A percentile compares a stretch with the other conserved stretches of the same genome.
These are phyloP conservation scores for Entomyzon cyanotis DNA, from an alignment of 2,113 vertebrate species.

Conservation along the genomic window DNA sequence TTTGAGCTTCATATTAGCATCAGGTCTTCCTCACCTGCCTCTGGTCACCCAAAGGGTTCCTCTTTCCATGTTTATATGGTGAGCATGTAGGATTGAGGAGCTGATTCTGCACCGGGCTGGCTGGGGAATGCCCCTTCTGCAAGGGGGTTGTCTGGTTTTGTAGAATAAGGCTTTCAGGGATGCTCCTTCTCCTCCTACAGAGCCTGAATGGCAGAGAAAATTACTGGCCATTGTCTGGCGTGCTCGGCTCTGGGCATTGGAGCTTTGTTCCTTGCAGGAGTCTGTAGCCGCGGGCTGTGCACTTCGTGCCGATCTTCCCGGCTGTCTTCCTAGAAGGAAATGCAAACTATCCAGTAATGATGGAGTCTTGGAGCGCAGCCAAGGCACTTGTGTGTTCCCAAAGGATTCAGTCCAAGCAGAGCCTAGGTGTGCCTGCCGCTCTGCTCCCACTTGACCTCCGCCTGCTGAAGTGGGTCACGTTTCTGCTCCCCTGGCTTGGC, in stretches of 20 bases:
- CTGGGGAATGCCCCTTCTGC: background rate
- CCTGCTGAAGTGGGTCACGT: background rate
- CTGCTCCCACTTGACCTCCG: slow-evolving; percentile 6
- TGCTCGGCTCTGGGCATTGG: rapidly evolving
- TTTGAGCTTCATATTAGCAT: background rate
- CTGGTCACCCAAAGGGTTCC: background rate
- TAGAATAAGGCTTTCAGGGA: background rate
- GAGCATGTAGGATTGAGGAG: background rate
- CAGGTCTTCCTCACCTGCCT: background rate
- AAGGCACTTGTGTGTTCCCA: background rate
- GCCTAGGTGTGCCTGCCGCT: background rate
- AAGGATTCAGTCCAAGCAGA: background rate
- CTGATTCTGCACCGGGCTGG: background rate
- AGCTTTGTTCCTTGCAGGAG: slow-evolving; percentile 48
- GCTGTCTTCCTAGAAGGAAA: slow-evolving; percentile 59
- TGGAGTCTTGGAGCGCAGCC: slow-evolving; percentile 37
- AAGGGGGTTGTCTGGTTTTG: background rate
- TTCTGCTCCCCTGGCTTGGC: background rate
- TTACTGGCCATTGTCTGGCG: background rate
- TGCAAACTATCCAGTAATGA: slow-evolving; percentile 56
- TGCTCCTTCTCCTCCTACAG: background rate
- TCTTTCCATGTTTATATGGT: background rate
- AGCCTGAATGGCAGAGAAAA: background rate
- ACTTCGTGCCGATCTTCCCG: background rate
- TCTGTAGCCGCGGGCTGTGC: background rate